phyloP scores from a whole-genome alignment of 2,113 vertebrate species.

The Brienomyrus brachyistius region DNA sequence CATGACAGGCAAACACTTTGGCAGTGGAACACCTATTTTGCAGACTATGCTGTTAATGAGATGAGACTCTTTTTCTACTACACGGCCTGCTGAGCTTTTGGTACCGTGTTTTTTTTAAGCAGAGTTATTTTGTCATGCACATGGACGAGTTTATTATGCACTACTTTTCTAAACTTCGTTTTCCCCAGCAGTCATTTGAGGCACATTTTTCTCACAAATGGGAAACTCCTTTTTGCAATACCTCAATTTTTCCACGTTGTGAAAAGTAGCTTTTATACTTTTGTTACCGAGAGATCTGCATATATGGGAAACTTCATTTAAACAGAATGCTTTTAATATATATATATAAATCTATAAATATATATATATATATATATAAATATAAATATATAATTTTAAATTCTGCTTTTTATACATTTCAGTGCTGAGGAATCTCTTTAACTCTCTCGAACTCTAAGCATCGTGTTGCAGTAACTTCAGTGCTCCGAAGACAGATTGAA shows the following conservation, averaged over 20 bases:
- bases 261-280: slow-evolving; percentile 99
- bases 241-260: slow-evolving; percentile 99
- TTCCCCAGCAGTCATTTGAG: slow-evolving; percentile 99
- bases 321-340: slow-evolving; percentile 97
- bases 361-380: slow-evolving; percentile 63
- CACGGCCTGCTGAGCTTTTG: slow-evolving; percentile 99
- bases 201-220: slow-evolving; percentile 99
- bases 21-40: slow-evolving; percentile 86
- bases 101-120: slow-evolving; percentile 99
- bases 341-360: slow-evolving; percentile 62
- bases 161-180: slow-evolving; percentile 99
- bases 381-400: slow-evolving; percentile 85
- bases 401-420: slow-evolving; percentile 99
- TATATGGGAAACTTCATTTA: slow-evolving; percentile 96
- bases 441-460: slow-evolving; percentile 74
- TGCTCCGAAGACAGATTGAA: slow-evolving; percentile 82
- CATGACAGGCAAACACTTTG: slow-evolving; percentile 88
- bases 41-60: slow-evolving; percentile 94
- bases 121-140: slow-evolving; percentile 99
- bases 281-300: slow-evolving; percentile 99
- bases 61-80: slow-evolving; percentile 97
- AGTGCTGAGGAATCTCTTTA: slow-evolving; percentile 89
- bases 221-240: slow-evolving; percentile 99
- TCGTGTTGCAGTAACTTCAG: slow-evolving; percentile 83
- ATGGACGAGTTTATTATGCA: slow-evolving; percentile 99